These are phyloP conservation scores for Leptopilina syphax DNA, from an alignment of 2,888 invertebrate genomes.

Conservation along the genomic window DNA sequence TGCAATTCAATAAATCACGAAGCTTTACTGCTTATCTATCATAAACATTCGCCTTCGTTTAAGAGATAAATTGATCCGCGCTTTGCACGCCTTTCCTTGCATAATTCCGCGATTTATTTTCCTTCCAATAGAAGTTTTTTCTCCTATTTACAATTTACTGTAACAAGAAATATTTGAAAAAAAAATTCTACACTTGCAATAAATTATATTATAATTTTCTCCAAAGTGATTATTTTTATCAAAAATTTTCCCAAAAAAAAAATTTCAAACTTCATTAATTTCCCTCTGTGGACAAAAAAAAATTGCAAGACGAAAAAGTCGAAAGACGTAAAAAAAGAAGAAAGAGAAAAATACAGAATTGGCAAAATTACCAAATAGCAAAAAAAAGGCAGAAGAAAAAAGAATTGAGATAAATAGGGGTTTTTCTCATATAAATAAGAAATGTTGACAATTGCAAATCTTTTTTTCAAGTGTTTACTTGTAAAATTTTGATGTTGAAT, in stretches of 20 bases:
- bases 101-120: conserved; percentile 32
- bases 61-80: conserved; percentile 29
- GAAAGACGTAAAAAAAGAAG: no score
- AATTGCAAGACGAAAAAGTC: no score
- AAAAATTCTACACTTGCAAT: background rate
- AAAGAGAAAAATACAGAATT: no score
- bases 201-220: background rate
- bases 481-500: background rate
- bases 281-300: no score
- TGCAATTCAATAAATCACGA: conserved; percentile 16
- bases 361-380: no score
- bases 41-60: conserved; percentile 37
- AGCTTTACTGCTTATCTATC: conserved; percentile 38
- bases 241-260: no score
- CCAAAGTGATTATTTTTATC: no score
- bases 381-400: background rate
- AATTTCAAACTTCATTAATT: no score
- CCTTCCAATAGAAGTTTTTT: background rate
- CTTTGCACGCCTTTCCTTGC: conserved; percentile 36
- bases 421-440: background rate
- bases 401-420: background rate
- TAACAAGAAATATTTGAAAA: background rate
- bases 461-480: background rate
- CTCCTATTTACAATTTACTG: background rate
- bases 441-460: background rate